Evolutionary conservation across 64 coral and sea anemone species (phyloP).

Genomic region (Platygyra sinensis): DNA sequence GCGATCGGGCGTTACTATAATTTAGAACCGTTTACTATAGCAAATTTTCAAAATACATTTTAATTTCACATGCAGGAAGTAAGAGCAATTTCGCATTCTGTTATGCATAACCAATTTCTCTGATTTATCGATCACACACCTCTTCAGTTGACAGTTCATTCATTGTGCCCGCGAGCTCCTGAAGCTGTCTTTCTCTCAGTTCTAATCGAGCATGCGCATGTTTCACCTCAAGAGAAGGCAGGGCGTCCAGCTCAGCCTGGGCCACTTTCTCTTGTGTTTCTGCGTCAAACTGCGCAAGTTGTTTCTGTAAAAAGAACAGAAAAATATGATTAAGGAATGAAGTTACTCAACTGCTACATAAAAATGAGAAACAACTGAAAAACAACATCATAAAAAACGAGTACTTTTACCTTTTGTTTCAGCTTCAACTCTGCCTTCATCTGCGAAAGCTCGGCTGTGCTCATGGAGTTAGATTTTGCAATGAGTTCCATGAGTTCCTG

Average conservation of each 20-base stretch:
- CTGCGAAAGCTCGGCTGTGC: conserved; percentile 79
- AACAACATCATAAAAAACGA: too few species aligned
- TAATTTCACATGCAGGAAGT: too few species aligned
- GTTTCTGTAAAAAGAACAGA: conserved; percentile 62
- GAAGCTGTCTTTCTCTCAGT: conserved; percentile 88
- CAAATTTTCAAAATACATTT: too few species aligned
- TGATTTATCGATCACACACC: conserved; percentile 20
- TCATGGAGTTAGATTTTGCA: conserved; percentile 72
- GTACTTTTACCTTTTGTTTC: conserved; percentile 81
- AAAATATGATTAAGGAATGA: too few species aligned
- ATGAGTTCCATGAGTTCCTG: conserved; percentile 95
- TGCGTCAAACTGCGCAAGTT: conserved; percentile 80
- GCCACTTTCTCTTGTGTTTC: conserved; percentile 78
- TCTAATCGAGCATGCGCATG: conserved; percentile 92
- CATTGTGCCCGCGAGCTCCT: conserved; percentile 98
- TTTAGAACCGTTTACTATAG: too few species aligned
- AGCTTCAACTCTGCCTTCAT: conserved; percentile 91
- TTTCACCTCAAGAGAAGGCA: conserved; percentile 93
- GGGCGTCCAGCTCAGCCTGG: conserved; percentile 72
- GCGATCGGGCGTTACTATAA: too few species aligned
- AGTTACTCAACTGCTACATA: too few species aligned
- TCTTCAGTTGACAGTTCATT: conserved; percentile 90
- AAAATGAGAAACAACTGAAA: too few species aligned
- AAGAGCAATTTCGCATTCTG: too few species aligned
- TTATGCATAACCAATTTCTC: not conserved